phyloP scores from a whole-genome alignment of 1,140 invertebrate genomes.

The Eriosoma lanigerum region DNA sequence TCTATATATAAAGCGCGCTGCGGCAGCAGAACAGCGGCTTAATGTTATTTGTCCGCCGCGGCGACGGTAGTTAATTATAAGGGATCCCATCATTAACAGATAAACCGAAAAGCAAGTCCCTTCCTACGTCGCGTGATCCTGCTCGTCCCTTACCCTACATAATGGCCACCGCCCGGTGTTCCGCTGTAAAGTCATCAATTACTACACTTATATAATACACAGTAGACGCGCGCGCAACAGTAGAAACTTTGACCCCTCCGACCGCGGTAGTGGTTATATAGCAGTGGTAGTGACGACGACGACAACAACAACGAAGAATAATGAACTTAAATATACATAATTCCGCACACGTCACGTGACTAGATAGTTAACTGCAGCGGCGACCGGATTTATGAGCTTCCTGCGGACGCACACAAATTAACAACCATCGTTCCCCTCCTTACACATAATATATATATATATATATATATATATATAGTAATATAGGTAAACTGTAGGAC shows the following conservation, averaged over 20 bases:
- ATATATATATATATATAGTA: no score
- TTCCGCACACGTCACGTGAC: not conserved
- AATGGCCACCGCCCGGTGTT: not conserved
- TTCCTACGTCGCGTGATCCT: not conserved
- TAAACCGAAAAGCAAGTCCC: slow-evolving; percentile 44
- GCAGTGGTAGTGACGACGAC: not conserved
- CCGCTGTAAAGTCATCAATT: slow-evolving; percentile 44
- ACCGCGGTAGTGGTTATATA: no score
- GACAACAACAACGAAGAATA: slow-evolving; percentile 1
- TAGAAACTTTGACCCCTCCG: slow-evolving; percentile 14
- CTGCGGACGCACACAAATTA: not conserved
- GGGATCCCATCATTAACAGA: slow-evolving; percentile 50
- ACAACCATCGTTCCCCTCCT: no score
- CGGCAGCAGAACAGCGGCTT: slow-evolving; percentile 11
- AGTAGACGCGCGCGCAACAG: not conserved
- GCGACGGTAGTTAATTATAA: slow-evolving; percentile 47
- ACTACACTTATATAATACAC: not conserved
- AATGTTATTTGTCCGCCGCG: slow-evolving; percentile 25
- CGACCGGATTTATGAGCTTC: slow-evolving; percentile 23
- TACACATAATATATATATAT: no score
- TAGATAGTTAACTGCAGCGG: not conserved
- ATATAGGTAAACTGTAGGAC: no score
- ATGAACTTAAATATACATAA: not conserved
- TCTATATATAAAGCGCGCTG: no score
- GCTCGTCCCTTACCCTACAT: not conserved